Conservation (phyloP, 1,140 invertebrate species). For the Periplaneta americana region DNA sequence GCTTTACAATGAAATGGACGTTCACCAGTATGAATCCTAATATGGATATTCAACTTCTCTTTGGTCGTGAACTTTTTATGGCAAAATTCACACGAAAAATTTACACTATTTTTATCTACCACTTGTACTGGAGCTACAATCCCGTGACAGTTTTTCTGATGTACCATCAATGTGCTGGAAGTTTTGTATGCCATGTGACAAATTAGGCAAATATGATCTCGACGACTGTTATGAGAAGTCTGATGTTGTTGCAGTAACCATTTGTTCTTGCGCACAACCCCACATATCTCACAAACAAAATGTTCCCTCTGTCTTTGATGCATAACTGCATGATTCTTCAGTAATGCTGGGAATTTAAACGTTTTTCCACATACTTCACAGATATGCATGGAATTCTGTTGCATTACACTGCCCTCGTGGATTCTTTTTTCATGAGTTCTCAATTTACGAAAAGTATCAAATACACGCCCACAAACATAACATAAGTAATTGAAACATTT, state of each 20-base stretch:
- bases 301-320: background rate
- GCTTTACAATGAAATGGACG: slow-evolving; percentile 2
- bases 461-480: background rate
- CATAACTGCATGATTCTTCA: background rate
- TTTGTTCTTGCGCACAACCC: background rate
- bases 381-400: background rate
- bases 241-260: background rate
- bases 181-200: background rate
- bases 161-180: background rate
- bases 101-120: slow-evolving; percentile 54
- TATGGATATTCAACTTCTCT: slow-evolving; percentile 39
- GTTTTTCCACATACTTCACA: background rate
- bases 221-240: background rate
- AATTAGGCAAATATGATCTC: background rate
- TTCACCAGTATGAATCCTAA: slow-evolving; percentile 3
- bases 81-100: slow-evolving; percentile 49
- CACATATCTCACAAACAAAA: background rate
- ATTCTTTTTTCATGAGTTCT: background rate
- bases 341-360: background rate
- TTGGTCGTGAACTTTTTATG: slow-evolving; percentile 44
- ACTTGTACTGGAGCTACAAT: slow-evolving; percentile 35
- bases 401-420: background rate
- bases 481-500: background rate
- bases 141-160: background rate
- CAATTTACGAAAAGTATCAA: background rate